A percentile compares a stretch with the other conserved stretches of the same genome.
These are phyloP conservation scores for Pseudorectes ferrugineus DNA, from an alignment of 2,113 vertebrate genomes.

Conservation along the genomic window DNA sequence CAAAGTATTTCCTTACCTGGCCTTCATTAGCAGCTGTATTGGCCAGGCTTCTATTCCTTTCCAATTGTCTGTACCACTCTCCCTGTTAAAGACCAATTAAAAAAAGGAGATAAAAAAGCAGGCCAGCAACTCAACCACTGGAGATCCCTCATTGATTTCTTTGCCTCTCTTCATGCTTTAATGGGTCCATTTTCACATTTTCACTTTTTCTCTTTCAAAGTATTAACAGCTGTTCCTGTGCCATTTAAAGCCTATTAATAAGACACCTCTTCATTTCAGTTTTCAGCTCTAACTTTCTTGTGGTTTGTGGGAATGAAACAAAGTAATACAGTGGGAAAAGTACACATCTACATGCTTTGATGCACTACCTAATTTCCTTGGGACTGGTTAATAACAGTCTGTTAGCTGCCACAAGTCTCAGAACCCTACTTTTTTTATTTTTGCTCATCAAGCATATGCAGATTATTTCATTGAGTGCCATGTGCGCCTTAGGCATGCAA, in stretches of 20 bases:
- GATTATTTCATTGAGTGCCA: background rate
- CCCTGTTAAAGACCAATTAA: constrained; percentile 41
- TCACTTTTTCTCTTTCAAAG: background rate
- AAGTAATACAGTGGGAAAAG: background rate
- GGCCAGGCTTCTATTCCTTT: constrained; percentile 2
- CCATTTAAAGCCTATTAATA: constrained; percentile 17
- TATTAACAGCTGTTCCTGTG: constrained; percentile 32
- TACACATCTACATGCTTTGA: background rate
- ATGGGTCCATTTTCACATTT: constrained; percentile 20
- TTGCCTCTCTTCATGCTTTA: constrained; percentile 36
- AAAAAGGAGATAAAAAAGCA: constrained; percentile 37
- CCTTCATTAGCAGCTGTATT: background rate
- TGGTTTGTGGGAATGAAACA: background rate
- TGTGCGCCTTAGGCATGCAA: background rate
- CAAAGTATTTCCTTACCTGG: constrained; percentile 22
- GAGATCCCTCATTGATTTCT: constrained; percentile 39
- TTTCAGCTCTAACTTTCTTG: background rate
- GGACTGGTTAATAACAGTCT: background rate
- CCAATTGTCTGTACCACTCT: constrained; percentile 12
- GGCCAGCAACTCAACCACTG: background rate
- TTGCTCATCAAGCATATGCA: background rate
- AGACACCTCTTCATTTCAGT: background rate
- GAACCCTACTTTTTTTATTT: background rate
- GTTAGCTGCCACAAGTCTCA: background rate
- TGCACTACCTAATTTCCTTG: background rate